phyloP scores from a whole-genome alignment of 1,140 invertebrate genomes.

The Camponotus vicinus region DNA sequence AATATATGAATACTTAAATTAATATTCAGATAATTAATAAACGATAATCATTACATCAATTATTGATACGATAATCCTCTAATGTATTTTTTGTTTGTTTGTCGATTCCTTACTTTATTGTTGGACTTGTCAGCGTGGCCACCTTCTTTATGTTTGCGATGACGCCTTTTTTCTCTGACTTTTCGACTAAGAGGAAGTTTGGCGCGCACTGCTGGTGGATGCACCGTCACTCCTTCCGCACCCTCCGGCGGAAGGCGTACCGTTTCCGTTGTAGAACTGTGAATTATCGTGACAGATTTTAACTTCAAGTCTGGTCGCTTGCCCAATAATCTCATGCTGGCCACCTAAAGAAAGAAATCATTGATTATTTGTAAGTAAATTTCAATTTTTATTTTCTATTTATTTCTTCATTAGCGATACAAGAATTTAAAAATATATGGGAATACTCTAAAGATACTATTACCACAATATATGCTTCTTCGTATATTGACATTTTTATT shows the following conservation, averaged over 20 bases:
- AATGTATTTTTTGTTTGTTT: background rate
- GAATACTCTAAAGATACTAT: constrained; percentile 2
- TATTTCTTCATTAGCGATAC: background rate
- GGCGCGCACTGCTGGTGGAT: constrained; percentile 87
- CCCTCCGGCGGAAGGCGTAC: constrained; percentile 92
- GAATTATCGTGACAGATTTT: constrained; percentile 94
- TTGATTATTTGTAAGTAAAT: background rate
- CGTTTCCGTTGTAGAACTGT: constrained; percentile 94
- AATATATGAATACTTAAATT: background rate
- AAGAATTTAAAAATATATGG: background rate
- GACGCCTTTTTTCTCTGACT: constrained; percentile 86
- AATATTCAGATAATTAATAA: constrained; percentile 10
- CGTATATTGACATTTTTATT: background rate
- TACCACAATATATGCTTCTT: background rate
- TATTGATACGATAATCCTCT: background rate
- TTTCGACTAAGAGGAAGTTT: constrained; percentile 88
- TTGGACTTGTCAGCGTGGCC: constrained; percentile 41
- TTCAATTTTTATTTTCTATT: constrained; percentile 14
- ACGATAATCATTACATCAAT: background rate
- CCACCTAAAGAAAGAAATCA: constrained; percentile 87
- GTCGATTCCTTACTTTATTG: constrained; percentile 46
- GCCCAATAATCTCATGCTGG: constrained; percentile 92
- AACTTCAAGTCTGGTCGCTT: constrained; percentile 92
- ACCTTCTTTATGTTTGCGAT: constrained; percentile 81
- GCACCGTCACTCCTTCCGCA: constrained; percentile 88